These are phyloP conservation scores for Mizuhopecten yessoensis DNA, from an alignment of 1,140 invertebrate genomes.

Conservation along the genomic window DNA sequence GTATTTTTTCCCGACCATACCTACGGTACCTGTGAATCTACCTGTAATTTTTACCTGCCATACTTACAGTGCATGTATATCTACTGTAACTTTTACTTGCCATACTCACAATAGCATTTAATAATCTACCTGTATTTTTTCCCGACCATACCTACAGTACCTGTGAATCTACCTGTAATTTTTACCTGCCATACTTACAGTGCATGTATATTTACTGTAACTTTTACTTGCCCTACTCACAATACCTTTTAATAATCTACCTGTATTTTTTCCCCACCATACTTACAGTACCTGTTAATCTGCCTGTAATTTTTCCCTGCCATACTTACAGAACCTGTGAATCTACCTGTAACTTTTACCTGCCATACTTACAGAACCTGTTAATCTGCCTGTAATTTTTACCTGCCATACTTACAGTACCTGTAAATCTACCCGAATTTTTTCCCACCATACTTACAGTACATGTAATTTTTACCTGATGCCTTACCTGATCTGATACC, in stretches of 20 bases:
- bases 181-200: too few relatives aligned
- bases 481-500: not conserved
- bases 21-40: too few relatives aligned
- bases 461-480: not conserved
- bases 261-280: not conserved
- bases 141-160: too few relatives aligned
- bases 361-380: not conserved
- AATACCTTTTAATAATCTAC: not conserved
- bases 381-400: not conserved
- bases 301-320: not conserved
- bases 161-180: not conserved
- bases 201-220: too few relatives aligned
- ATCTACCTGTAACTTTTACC: not conserved
- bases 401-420: too few relatives aligned
- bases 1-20: too few relatives aligned
- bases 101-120: too few relatives aligned
- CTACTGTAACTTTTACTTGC: too few relatives aligned
- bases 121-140: too few relatives aligned
- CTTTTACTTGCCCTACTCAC: too few relatives aligned
- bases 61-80: too few relatives aligned
- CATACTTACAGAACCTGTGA: not conserved
- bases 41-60: too few relatives aligned
- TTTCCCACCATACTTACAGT: not conserved
- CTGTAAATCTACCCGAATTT: not conserved
- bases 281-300: not conserved